phyloP scores from a whole-genome alignment of 2,113 vertebrate species.

The Protobothrops flavoviridis region DNA sequence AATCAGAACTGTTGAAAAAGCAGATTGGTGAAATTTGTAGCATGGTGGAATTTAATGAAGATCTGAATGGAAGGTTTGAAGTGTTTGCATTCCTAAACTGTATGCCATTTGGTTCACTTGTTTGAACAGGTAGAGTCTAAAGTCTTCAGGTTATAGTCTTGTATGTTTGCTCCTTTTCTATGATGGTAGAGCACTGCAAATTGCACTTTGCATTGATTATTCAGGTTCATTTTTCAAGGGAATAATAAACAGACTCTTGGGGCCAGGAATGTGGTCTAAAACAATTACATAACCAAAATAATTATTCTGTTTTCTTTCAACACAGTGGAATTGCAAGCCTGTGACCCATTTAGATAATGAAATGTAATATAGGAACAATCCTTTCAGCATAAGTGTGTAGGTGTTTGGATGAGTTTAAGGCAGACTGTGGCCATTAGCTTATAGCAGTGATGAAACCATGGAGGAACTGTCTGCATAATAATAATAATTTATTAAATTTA shows the following conservation, averaged over 20 bases:
- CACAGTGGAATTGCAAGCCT: not conserved
- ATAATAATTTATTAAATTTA: not conserved
- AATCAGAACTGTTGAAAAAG: not conserved
- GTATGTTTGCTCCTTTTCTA: not conserved
- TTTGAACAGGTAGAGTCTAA: not conserved
- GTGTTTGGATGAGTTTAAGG: not conserved
- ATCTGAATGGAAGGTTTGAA: not conserved
- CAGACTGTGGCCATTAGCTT: not conserved
- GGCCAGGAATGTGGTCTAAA: not conserved
- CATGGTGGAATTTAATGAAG: not conserved
- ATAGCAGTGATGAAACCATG: not conserved
- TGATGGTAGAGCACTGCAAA: not conserved
- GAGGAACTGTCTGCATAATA: not conserved
- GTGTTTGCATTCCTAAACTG: not conserved
- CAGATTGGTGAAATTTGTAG: not conserved
- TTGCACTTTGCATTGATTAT: not conserved
- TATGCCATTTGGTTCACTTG: not conserved
- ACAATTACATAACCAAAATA: not conserved
- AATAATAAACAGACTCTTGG: not conserved
- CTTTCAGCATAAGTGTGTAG: not conserved
- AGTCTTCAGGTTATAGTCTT: not conserved
- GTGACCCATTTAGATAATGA: not conserved
- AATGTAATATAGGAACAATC: not conserved
- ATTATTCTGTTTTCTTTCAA: conserved; percentile 3
- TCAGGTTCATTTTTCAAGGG: not conserved